Evolutionary conservation across 2,113 vertebrate genomes (phyloP).

Genomic region (Megaptera novaeangliae): DNA sequence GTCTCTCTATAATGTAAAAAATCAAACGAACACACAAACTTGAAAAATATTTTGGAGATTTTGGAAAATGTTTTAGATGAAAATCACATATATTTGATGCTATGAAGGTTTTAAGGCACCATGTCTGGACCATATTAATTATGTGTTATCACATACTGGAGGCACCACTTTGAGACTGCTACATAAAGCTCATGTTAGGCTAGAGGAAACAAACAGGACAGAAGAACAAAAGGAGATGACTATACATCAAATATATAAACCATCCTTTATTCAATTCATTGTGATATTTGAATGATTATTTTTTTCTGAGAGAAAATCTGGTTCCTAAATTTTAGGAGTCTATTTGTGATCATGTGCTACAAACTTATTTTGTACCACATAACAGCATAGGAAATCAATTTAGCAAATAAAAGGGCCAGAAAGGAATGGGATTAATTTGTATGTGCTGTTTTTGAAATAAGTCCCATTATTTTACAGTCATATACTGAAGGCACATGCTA

Average conservation of each 20-base stretch:
- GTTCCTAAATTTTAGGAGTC: background rate
- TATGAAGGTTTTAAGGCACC: background rate
- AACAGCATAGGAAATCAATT: background rate
- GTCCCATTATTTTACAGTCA: constrained; percentile 2
- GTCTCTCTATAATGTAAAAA: background rate
- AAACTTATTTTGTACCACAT: background rate
- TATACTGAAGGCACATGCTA: background rate
- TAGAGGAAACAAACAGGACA: background rate
- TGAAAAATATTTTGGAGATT: background rate
- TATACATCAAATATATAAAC: background rate
- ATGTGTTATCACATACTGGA: background rate
- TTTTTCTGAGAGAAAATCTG: constrained; percentile 8
- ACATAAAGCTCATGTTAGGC: background rate
- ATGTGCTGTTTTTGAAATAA: background rate
- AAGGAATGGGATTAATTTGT: background rate
- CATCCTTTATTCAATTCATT: background rate
- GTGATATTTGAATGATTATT: background rate
- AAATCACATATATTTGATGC: background rate
- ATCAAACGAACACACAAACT: background rate
- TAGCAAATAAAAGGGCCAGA: background rate
- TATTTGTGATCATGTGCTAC: background rate
- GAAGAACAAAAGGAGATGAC: background rate
- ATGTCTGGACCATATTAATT: background rate
- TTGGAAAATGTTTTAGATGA: background rate
- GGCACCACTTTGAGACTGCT: background rate